phyloP scores from a whole-genome alignment of 2,888 invertebrate species.

The Lepidocyrtinus sp. region DNA sequence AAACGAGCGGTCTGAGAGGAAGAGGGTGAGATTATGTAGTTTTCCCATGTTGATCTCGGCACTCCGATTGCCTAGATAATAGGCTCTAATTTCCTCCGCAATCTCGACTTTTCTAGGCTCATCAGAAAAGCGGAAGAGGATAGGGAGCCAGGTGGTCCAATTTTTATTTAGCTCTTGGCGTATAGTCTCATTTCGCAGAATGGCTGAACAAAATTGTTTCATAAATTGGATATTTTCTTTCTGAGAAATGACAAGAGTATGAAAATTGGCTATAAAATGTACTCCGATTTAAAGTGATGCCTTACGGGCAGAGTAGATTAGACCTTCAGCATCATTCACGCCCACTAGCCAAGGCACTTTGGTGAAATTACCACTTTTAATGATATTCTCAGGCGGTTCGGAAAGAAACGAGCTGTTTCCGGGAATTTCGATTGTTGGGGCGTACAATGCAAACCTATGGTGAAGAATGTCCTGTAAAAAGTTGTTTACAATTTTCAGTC shows the following conservation, averaged over 20 bases:
- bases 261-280: not conserved
- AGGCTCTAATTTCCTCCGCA: slow-evolving; percentile 47
- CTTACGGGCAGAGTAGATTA: slow-evolving; percentile 62
- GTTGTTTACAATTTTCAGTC: not conserved
- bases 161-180: slow-evolving; percentile 58
- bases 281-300: no score
- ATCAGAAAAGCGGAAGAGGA: slow-evolving; percentile 55
- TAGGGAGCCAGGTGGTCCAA: slow-evolving; percentile 58
- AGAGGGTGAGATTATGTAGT: slow-evolving; percentile 44
- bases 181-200: slow-evolving; percentile 52
- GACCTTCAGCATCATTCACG: slow-evolving; percentile 62
- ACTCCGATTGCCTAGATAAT: slow-evolving; percentile 57
- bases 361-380: slow-evolving; percentile 48
- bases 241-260: not conserved
- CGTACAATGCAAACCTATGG: slow-evolving; percentile 47
- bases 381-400: slow-evolving; percentile 39
- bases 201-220: slow-evolving; percentile 24
- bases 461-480: slow-evolving; percentile 45
- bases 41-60: slow-evolving; percentile 43
- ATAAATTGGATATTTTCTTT: not conserved
- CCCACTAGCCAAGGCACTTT: slow-evolving; percentile 60
- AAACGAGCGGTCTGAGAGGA: slow-evolving; percentile 60
- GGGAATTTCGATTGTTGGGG: slow-evolving; percentile 52
- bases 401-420: slow-evolving; percentile 29
- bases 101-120: slow-evolving; percentile 58